Conservation (phyloP, 2,888 invertebrate genomes). For the Oeneis ivallda region DNA sequence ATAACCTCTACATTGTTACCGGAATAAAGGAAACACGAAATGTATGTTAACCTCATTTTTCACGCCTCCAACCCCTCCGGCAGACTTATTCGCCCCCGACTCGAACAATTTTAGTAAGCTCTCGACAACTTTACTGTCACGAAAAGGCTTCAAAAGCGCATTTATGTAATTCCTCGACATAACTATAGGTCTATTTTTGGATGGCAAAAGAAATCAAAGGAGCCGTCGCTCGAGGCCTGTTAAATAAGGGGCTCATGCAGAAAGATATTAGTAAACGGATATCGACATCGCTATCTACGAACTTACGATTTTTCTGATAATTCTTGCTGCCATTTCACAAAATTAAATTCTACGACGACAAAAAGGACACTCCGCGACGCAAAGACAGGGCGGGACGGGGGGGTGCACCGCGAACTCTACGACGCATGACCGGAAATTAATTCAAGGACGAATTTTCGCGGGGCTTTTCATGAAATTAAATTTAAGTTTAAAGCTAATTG, state of each 20-base stretch:
- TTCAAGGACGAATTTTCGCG: conserved; percentile 48
- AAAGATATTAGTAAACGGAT: conserved; percentile 47
- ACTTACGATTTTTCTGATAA: conserved; percentile 81
- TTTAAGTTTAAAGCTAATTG: neutral
- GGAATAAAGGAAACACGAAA: conserved; percentile 41
- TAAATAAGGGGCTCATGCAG: conserved; percentile 58
- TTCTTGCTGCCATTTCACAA: conserved; percentile 79
- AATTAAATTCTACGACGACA: conserved; percentile 61
- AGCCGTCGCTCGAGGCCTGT: conserved; percentile 47
- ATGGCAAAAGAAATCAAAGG: conserved; percentile 58
- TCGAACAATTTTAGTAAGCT: conserved; percentile 64
- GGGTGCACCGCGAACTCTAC: conserved; percentile 62
- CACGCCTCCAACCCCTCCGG: conserved; percentile 50
- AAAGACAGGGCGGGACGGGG: conserved; percentile 60
- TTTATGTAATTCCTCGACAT: conserved; percentile 82
- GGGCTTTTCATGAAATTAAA: conserved; percentile 21
- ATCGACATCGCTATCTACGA: conserved; percentile 60
- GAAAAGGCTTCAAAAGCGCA: conserved; percentile 78
- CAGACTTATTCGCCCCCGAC: conserved; percentile 52
- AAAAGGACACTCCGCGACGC: conserved; percentile 61
- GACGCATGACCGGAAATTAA: conserved; percentile 78
- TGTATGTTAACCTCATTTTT: conserved; percentile 66
- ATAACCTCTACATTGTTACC: conserved; percentile 48
- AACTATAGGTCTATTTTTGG: conserved; percentile 81
- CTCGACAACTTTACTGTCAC: conserved; percentile 74